Evolutionary conservation across 2,888 invertebrate genomes (phyloP).

Genomic region (Agelastica alni): DNA sequence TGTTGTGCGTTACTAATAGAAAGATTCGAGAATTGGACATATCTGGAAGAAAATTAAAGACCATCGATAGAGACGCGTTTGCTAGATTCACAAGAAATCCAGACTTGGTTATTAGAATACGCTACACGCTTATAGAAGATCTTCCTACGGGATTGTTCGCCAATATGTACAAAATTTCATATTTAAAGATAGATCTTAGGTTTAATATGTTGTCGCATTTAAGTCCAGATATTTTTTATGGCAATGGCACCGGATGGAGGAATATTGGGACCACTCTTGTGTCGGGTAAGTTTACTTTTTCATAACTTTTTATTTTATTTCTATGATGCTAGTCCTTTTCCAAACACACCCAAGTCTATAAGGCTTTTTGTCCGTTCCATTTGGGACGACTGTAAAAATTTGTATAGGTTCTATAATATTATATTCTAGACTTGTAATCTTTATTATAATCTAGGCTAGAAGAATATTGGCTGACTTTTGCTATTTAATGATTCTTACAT

Average conservation of each 20-base stretch:
- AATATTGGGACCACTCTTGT: conserved; percentile 84
- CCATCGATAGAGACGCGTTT: conserved; percentile 78
- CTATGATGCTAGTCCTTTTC: too few species aligned
- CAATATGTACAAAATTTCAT: conserved; percentile 76
- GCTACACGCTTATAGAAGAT: conserved; percentile 76
- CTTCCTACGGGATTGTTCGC: conserved; percentile 80
- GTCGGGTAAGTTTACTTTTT: conserved; percentile 65
- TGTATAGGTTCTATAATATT: too few species aligned
- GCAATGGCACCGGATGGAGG: conserved; percentile 86
- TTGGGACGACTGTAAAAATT: too few species aligned
- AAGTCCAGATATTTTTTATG: conserved; percentile 84
- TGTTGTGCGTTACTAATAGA: conserved; percentile 76
- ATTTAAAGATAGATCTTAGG: conserved; percentile 80
- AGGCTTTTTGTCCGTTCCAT: too few species aligned
- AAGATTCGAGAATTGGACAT: conserved; percentile 82
- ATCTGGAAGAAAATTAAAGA: conserved; percentile 73
- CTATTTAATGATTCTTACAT: too few species aligned
- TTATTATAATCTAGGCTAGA: too few species aligned
- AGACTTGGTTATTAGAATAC: conserved; percentile 76
- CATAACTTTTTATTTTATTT: too few species aligned
- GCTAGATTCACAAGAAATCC: conserved; percentile 74
- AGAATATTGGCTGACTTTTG: too few species aligned
- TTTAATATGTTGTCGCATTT: conserved; percentile 79
- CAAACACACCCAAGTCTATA: too few species aligned
- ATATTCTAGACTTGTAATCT: too few species aligned